phyloP scores from a whole-genome alignment of 2,113 vertebrate species.

The Bagarius yarrelli region DNA sequence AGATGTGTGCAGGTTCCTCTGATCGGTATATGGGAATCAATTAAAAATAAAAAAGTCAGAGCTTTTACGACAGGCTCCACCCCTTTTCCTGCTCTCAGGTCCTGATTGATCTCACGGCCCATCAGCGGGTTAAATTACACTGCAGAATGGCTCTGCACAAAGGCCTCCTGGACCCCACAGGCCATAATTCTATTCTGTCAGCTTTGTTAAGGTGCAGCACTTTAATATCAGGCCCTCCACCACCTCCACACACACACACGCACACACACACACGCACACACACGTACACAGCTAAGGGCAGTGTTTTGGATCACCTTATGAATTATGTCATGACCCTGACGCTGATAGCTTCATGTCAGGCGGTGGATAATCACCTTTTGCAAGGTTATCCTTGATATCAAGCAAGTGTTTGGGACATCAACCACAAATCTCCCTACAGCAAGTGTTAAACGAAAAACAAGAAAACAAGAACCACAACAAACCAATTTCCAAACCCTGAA shows the following conservation, averaged over 20 bases:
- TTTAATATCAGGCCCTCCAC: constrained; percentile 61
- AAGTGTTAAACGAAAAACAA: constrained; percentile 4
- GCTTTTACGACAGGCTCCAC: constrained; percentile 51
- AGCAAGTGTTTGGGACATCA: constrained; percentile 24
- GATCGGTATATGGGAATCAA: constrained; percentile 47
- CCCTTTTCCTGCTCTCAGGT: constrained; percentile 34
- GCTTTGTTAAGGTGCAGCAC: constrained; percentile 63
- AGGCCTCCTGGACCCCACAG: constrained; percentile 55
- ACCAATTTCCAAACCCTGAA: constrained; percentile 17
- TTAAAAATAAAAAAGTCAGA: constrained; percentile 58
- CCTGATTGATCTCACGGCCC: constrained; percentile 65
- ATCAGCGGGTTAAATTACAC: constrained; percentile 66
- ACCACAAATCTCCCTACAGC: not conserved
- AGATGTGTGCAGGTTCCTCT: constrained; percentile 15
- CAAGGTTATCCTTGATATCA: not conserved
- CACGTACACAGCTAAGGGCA: constrained; percentile 11
- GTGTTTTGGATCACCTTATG: constrained; percentile 56
- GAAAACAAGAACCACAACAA: constrained; percentile 3
- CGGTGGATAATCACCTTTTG: not conserved
- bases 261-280: not conserved
- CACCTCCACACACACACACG: not conserved
- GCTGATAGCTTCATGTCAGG: not conserved
- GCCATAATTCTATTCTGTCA: constrained; percentile 66
- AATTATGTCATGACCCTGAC: constrained; percentile 63
- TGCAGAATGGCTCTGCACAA: constrained; percentile 57